A percentile compares a stretch with the other conserved stretches of the same genome.
These are phyloP conservation scores for Tetranychus piercei DNA, from an alignment of 2,888 invertebrate genomes.

Conservation along the genomic window DNA sequence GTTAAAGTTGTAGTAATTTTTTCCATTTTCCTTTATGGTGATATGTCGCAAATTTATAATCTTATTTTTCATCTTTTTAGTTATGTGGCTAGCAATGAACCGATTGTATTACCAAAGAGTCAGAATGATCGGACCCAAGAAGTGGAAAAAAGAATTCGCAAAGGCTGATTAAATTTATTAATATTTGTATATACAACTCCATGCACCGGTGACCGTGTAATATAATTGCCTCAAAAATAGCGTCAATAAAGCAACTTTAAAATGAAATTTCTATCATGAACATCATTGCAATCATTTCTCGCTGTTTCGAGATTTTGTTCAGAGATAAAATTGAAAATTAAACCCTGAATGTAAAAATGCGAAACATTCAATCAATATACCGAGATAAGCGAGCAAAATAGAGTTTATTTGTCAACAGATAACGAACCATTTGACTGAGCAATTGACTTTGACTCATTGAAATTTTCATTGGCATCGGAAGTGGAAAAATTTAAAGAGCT, in stretches of 20 bases:
- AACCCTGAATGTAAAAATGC: too few relatives aligned
- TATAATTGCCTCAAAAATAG: too few relatives aligned
- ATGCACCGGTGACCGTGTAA: too few relatives aligned
- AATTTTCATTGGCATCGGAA: background rate
- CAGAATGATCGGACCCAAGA: constrained; percentile 16
- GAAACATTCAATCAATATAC: background rate
- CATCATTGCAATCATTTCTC: too few relatives aligned
- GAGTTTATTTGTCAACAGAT: background rate
- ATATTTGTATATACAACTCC: background rate
- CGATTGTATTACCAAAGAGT: constrained; percentile 58
- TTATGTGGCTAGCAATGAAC: constrained; percentile 54
- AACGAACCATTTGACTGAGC: background rate
- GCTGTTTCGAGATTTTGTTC: too few relatives aligned
- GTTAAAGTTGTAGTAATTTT: too few relatives aligned
- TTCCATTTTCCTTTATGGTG: too few relatives aligned
- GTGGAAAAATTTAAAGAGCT: background rate
- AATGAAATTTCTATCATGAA: too few relatives aligned
- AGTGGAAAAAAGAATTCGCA: constrained; percentile 16
- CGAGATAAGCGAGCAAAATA: background rate
- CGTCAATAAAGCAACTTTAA: too few relatives aligned
- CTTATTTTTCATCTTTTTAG: constrained; percentile 30
- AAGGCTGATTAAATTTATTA: background rate
- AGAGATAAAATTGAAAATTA: too few relatives aligned
- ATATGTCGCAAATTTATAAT: too few relatives aligned
- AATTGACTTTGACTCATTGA: background rate